Evolutionary conservation across 2,113 vertebrate species (phyloP), one percentile per base, ranked within the genome.

Genomic region (Grammomys surdaster): DNA sequence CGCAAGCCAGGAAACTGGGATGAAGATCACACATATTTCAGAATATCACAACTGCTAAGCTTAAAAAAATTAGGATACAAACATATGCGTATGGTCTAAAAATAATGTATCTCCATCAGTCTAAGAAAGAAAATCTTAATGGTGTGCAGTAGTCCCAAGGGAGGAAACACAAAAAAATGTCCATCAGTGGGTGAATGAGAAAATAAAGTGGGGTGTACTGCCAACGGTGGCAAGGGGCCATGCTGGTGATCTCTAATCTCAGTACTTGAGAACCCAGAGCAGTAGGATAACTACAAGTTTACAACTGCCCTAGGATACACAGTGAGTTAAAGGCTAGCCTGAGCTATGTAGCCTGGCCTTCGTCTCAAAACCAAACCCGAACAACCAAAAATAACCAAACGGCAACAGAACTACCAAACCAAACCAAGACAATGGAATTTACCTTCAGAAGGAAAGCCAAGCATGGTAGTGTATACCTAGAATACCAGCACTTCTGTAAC

Each of bases 31-130:
- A 70, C 43, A 69, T 36, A 51, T 69, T 36, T 87, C 84, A 51
- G 46, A 87, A 69, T 76, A 88, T 80, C 85, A 78, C 73, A 46
- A 88, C n/a, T 43, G 51, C 85, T 69, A 80, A 80, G 26, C 20
- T 93, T 87, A 28, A 85, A 80, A 93, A 70, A 58, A 56, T 60
- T 48, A 88, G 85, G 40, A 72, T 31, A 80, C 80, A 87, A 67
- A 54, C 60, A 40, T 77, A 67, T 87, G 69, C 40, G 11, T 60
- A 63, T 63, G 20, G 43, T 65, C 56, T 90, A 73, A 88, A 88
- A 40, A 54, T 87, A 85, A 65, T 46, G 43, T 46, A 51, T 51
- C 84, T 51, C 43, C 31, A 69, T 24, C 63, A 24, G 36, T 69
- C 31, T 36, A 87, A 51, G 81, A 63, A 51, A 8, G 63, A 87